phyloP scores from a whole-genome alignment of 2,888 invertebrate species.

The Criorhina ranunculi region DNA sequence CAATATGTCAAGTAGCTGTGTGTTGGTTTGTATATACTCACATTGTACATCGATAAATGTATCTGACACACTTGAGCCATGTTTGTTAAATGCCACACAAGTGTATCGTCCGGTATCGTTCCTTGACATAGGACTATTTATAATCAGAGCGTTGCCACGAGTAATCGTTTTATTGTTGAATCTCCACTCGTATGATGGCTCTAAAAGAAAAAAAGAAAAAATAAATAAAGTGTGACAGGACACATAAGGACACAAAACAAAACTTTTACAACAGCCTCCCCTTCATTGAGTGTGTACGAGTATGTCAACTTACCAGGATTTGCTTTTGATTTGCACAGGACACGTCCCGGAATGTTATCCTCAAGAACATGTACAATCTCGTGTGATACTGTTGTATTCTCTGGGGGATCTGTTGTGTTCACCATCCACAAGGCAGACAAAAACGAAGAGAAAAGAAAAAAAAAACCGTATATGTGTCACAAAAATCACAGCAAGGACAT shows the following conservation, averaged over 20 bases:
- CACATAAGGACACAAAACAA: slow-evolving; percentile 12
- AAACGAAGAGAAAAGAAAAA: slow-evolving; percentile 65
- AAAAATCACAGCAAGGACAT: slow-evolving; percentile 32
- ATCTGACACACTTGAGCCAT: slow-evolving; percentile 89
- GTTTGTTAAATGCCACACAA: slow-evolving; percentile 92
- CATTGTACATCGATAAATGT: slow-evolving; percentile 93
- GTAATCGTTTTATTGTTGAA: slow-evolving; percentile 82
- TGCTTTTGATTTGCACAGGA: slow-evolving; percentile 86
- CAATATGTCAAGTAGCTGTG: slow-evolving; percentile 14
- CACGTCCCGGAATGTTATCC: slow-evolving; percentile 85
- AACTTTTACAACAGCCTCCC: slow-evolving; percentile 1
- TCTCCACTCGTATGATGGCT: slow-evolving; percentile 83
- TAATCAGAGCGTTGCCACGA: slow-evolving; percentile 85
- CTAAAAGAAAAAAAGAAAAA: slow-evolving; percentile 76
- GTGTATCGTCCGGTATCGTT: slow-evolving; percentile 91
- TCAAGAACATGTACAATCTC: slow-evolving; percentile 84
- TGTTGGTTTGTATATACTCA: slow-evolving; percentile 84
- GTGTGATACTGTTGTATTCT: slow-evolving; percentile 90
- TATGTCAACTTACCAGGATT: slow-evolving; percentile 84
- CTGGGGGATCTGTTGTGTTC: slow-evolving; percentile 90
- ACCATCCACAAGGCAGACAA: neutral
- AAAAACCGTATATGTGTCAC: slow-evolving; percentile 19
- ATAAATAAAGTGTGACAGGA: slow-evolving; percentile 32
- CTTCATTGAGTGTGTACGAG: neutral
- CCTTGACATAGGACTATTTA: slow-evolving; percentile 89